Conservation (phyloP, 2,113 vertebrate genomes). For the Callaeas wilsoni region DNA sequence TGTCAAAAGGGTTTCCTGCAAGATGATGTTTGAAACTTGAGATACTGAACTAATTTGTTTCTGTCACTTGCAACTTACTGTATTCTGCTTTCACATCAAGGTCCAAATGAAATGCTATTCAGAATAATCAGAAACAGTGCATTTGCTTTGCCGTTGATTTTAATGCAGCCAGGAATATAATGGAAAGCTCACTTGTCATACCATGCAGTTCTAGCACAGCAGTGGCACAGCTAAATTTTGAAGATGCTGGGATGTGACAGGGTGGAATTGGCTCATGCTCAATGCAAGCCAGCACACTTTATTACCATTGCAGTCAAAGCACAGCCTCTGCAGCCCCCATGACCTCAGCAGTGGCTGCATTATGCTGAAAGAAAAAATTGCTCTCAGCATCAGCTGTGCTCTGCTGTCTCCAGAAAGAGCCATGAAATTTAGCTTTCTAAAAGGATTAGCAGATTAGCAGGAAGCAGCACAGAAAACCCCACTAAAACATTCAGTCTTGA, state of each 20-base stretch:
- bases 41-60: not conserved
- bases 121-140: not conserved
- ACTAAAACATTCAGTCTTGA: not conserved
- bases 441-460: not conserved
- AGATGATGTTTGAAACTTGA: not conserved
- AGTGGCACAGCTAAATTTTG: not conserved
- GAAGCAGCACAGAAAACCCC: not conserved
- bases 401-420: not conserved
- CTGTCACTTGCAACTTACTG: not conserved
- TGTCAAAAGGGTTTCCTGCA: not conserved
- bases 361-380: not conserved
- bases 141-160: not conserved
- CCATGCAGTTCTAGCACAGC: not conserved
- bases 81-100: not conserved
- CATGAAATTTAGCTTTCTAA: not conserved
- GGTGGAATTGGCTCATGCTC: not conserved
- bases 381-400: constrained; percentile 2
- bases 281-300: not conserved
- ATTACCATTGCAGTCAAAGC: not conserved
- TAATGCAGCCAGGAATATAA: not conserved
- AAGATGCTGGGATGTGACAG: not conserved
- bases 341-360: not conserved
- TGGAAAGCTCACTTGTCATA: not conserved
- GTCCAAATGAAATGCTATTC: not conserved
- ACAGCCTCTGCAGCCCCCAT: not conserved